Evolutionary conservation across 2,797 vertebrate species (phyloP), one percentile per base, ranked within the genome.

Genomic region (Neoniphon sammara): DNA sequence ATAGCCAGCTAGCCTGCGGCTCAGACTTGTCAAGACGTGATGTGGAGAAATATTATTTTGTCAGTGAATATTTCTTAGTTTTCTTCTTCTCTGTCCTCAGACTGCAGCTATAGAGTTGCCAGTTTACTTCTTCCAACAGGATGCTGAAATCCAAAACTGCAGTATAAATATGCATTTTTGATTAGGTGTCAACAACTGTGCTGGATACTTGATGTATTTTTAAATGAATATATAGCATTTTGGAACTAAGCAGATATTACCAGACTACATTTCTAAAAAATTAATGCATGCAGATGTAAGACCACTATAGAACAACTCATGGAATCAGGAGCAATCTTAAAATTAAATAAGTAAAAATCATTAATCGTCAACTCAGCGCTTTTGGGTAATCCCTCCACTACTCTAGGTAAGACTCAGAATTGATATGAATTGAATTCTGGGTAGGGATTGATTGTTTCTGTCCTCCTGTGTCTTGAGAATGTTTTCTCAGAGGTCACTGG

Each of bases 401-500:
- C 56, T 70, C 57, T 79, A 82, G 46, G 72, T 62, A 75, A 55
- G 58, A 60, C 10, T 75, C 42, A 14, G 27, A 76, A 55, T 46
- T 2, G 69, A 64, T 12, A 73, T 53, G 17, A 82, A 84, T 81
- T 71, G 63, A 74, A 70, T 64, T 73, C 59, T 55, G 62, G 53
- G 62, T 11, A 42, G 75, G 55, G 80, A 88, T 85, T 82, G 82
- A 87, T 83, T 78, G 68, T 78, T 81, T 76, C 63, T 81, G 77
- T 85, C 72, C 80, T 77, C 76, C 78, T 11, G 75, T 66, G 76
- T 52, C 54, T 11, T 25, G 54, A 2, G 30, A 67, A 55, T 54
- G 71, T 77, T 87, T 79, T 78, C 73, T 49, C 74, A 23, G 80
- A 81, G 87, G 85, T 85, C 83, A 85, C 14, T n/a, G 65, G 77